Evolutionary conservation across 2,113 vertebrate genomes (phyloP).

Genomic region (Ornithorhynchus anatinus): DNA sequence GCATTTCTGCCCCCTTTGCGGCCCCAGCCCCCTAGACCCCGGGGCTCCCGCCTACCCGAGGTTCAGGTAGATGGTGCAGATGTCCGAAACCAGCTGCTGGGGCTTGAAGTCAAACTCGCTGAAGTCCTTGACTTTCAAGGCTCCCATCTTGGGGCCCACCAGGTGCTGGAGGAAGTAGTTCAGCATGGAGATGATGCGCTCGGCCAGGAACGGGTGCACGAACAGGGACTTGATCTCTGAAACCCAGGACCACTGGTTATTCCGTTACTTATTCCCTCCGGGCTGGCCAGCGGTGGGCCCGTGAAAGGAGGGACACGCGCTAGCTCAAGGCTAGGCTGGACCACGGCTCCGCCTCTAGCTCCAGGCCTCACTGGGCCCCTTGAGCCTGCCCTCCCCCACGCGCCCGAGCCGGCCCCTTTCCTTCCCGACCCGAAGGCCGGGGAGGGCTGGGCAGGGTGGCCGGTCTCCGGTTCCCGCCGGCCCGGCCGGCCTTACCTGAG

Average conservation of each 20-base stretch:
- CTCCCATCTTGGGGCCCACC: conserved; percentile 97
- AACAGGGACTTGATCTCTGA: conserved; percentile 93
- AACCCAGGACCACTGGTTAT: conserved; percentile 7
- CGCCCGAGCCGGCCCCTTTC: too few species aligned
- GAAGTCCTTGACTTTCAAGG: conserved; percentile 98
- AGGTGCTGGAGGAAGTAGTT: conserved; percentile 98
- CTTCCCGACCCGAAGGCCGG: not conserved
- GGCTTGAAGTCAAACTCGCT: conserved; percentile 99
- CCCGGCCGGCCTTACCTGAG: conserved; percentile 77
- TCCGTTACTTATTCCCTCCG: not conserved
- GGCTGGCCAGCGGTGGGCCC: too few species aligned
- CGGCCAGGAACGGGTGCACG: conserved; percentile 93
- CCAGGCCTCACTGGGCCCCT: too few species aligned
- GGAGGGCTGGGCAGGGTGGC: too few species aligned
- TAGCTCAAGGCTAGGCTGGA: too few species aligned
- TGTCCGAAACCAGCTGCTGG: conserved; percentile 96
- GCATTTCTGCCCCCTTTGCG: too few species aligned
- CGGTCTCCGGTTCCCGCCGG: fast-evolving
- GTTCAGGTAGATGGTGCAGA: conserved; percentile 98
- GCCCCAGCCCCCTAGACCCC: too few species aligned
- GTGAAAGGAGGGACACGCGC: too few species aligned
- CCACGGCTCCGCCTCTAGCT: too few species aligned
- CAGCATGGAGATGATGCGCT: conserved; percentile 98
- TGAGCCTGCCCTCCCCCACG: not conserved
- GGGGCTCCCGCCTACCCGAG: conserved; percentile 79